Base-by-base conservation (phyloP, 2,888 invertebrate genomes). In the Octonoba sinensis region DNA sequence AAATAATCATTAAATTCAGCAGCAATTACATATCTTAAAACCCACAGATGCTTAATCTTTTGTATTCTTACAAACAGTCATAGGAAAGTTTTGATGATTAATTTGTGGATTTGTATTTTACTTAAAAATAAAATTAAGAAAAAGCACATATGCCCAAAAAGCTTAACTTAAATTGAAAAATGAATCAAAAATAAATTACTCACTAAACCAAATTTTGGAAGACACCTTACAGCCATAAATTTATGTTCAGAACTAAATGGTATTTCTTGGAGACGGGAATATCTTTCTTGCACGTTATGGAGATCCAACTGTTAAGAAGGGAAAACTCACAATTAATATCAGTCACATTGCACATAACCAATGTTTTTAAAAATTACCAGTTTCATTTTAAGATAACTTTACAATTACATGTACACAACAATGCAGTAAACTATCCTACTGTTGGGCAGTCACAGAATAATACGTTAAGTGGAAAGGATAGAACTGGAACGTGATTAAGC, bases 211-310 rank as follows among this genome's bases (percentile, higher is more conserved):
- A 82, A 84, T 46, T 79, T 95, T 0, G 94, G 93, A 16, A 93
- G 92, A 88, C 95, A 96, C 89, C 95, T 96, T 36, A 99, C 98
- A 4, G 96, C 95, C 99, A 99, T 99, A 93, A 96, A 95, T 90
- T 99, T 99, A 84, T 96, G 96, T 87, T 99, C 99, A 0, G 98
- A 98, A 86, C 93, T 95, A 89, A 99, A 99, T 0, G 99, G 99
- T 90, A 95, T 95, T 89, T 99, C 99, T 87, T 86, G 95, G 13
- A 96, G 90, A 64, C 97, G 91, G 0, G 93, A 91, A 88, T 94
- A 97, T 75, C 93, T 92, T 36, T 96, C 95, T 0, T 93, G 89
- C 0, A 94, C 90, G 70, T 94, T 94, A 86, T 93, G 93, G 92
- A 97, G 92, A 67, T 95, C 94, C 88, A 96, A 93, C 91, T 92